Evolutionary conservation across 1,140 invertebrate species (phyloP), one percentile per base, ranked within the genome.

Genomic region (Drosophila teissieri): DNA sequence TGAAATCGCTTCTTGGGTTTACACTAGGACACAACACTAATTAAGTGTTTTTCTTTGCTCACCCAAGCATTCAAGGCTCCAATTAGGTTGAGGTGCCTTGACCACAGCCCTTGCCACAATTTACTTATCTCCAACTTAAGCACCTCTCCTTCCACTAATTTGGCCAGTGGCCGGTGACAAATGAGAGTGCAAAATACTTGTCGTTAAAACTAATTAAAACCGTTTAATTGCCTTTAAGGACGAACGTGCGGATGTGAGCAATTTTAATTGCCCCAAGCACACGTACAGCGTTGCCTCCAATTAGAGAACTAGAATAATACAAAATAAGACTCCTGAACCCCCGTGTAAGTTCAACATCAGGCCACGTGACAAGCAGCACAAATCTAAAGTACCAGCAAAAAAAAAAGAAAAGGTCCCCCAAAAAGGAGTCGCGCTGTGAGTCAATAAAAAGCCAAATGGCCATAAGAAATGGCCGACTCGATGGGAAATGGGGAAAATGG

Each of bases 391-490:
- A 48, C 17, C 27, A 17, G 37, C 11, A 27, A 5, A 11, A 52
- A 69, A 69, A 55, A 48, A 70, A 48, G 17, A 55, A 40, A 56
- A 48, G 22, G 22, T 34, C 11, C 17, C 68, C 36, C 56, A 54
- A 76, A 53, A 75, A 64, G 62, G 54, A 56, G 62, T 64, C 37
- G 61, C 57, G 56, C 56, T 52, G 56, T 24, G 39, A 77, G 74
- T 77, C 74, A 77, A 77, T 77, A 69, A 77, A 76, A 77, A 77
- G 55, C 74, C 74, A 77, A 77, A 77, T 77, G 74, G 73, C 74
- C 74, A 69, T 77, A 77, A 77, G 73, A 56, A 77, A 77, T 77
- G 73, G 56, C 53, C 63, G 37, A 51, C 14, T 76, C 63, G 31
- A 51, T 10, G 44, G 49, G 54, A 62, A 73, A 53, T 39, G 49